Evolutionary conservation across 2,113 vertebrate genomes (phyloP).

Genomic region (Dermatemys mawii): DNA sequence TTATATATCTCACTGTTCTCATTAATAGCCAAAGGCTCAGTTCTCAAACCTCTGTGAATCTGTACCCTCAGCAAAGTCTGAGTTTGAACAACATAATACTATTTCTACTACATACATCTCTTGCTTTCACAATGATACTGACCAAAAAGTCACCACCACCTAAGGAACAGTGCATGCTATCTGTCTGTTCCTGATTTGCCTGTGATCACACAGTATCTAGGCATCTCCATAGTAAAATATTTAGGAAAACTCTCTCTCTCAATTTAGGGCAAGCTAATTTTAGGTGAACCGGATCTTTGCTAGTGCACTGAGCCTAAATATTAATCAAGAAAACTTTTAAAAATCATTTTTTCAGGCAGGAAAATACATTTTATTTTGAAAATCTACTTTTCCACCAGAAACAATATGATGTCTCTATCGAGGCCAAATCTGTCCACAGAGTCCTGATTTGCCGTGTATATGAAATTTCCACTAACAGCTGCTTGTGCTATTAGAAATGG

Average conservation of each 20-base stretch:
- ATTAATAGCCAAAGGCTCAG: background rate
- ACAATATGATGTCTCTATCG: background rate
- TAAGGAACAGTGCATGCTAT: too few relatives aligned
- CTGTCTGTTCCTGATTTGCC: rapidly evolving
- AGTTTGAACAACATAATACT: background rate
- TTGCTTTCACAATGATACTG: rapidly evolving
- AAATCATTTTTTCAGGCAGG: rapidly evolving
- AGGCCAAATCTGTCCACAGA: rapidly evolving
- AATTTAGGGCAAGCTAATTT: background rate
- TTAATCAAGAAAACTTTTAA: background rate
- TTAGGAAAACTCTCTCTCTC: background rate
- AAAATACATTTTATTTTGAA: rapidly evolving
- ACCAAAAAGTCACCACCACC: background rate
- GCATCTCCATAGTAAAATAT: background rate
- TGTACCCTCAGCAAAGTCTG: rapidly evolving
- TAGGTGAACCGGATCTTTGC: background rate
- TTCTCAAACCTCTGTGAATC: background rate
- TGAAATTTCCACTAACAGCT: background rate
- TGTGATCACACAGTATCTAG: background rate
- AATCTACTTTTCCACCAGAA: rapidly evolving
- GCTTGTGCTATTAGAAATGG: background rate
- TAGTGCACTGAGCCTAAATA: background rate
- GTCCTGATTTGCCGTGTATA: rapidly evolving
- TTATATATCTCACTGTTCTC: background rate
- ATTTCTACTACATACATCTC: background rate